phyloP scores from a whole-genome alignment of 2,113 vertebrate species.

The Seriola quinqueradiata region DNA sequence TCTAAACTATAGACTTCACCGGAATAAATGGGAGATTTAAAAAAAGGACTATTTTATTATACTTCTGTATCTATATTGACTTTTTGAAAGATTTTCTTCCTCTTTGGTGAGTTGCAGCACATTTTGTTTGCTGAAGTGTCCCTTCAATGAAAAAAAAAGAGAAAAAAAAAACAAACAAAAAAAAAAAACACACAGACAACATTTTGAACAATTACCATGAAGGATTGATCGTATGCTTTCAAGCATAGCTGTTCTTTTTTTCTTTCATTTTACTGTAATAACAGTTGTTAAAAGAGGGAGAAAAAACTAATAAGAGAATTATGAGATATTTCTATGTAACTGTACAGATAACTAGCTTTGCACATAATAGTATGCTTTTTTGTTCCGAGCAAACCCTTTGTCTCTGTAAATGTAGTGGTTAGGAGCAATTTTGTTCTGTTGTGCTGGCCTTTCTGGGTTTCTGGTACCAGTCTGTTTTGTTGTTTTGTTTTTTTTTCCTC shows the following conservation, averaged over 20 bases:
- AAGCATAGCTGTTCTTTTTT: conserved; percentile 84
- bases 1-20: conserved; percentile 71
- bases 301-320: conserved; percentile 95
- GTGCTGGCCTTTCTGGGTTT: conserved; percentile 92
- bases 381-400: conserved; percentile 91
- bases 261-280: conserved; percentile 92
- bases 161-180: conserved; percentile 45
- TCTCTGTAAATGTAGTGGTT: conserved; percentile 96
- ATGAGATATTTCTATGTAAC: conserved; percentile 96
- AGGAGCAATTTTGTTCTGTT: conserved; percentile 90
- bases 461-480: conserved; percentile 86
- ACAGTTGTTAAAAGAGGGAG: conserved; percentile 88
- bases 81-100: conserved; percentile 88
- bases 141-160: conserved; percentile 75
- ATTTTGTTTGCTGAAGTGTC: conserved; percentile 85
- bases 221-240: conserved; percentile 90
- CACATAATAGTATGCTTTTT: conserved; percentile 95
- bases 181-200: conserved; percentile 67
- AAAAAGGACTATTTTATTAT: conserved; percentile 89
- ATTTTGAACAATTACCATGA: conserved; percentile 84
- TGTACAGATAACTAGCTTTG: conserved; percentile 99
- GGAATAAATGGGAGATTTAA: conserved; percentile 63
- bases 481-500: conserved; percentile 33
- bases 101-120: conserved; percentile 85
- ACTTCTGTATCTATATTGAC: conserved; percentile 88